Percentiles rank a stretch among this genome's conserved stretches.
phyloP scores from a whole-genome alignment of 1,140 invertebrate species.

The Tetragonula clypearis region DNA sequence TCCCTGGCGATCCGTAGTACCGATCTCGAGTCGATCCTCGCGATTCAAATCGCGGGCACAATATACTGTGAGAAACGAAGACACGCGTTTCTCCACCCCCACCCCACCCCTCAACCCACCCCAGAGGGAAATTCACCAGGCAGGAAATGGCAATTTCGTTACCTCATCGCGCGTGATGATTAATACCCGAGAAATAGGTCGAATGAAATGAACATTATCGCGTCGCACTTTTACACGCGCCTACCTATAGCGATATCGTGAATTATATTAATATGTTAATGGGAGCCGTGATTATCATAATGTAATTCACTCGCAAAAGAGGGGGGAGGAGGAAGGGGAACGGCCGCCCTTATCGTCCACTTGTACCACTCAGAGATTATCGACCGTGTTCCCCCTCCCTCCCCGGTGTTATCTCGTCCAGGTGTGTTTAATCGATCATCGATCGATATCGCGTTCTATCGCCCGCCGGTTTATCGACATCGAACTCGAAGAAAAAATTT shows the following conservation, averaged over 20 bases:
- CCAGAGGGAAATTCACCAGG: slow-evolving; percentile 9
- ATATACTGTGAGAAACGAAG: background rate
- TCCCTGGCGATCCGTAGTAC: too few relatives aligned
- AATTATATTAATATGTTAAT: slow-evolving; percentile 53
- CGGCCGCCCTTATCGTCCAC: slow-evolving; percentile 58
- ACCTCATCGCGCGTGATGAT: slow-evolving; percentile 42
- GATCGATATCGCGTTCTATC: slow-evolving; percentile 52
- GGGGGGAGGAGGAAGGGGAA: background rate
- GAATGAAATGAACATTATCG: slow-evolving; percentile 51
- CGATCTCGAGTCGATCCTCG: background rate
- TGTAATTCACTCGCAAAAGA: slow-evolving; percentile 27
- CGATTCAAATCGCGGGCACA: background rate
- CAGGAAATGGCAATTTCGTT: slow-evolving; percentile 25
- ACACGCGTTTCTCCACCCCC: background rate
- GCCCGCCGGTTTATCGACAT: slow-evolving; percentile 8
- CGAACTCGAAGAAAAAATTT: slow-evolving; percentile 35
- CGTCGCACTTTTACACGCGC: slow-evolving; percentile 45
- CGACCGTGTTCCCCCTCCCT: slow-evolving; percentile 49
- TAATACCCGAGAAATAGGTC: slow-evolving; percentile 46
- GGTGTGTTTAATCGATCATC: slow-evolving; percentile 56
- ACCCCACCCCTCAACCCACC: too few relatives aligned
- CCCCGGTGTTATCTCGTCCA: slow-evolving; percentile 56
- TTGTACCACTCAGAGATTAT: slow-evolving; percentile 63
- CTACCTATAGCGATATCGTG: slow-evolving; percentile 4
- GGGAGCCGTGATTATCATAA: slow-evolving; percentile 46